Evolutionary conservation across 2,888 invertebrate genomes (phyloP).

Genomic region (Zaprionus obscuricornis): DNA sequence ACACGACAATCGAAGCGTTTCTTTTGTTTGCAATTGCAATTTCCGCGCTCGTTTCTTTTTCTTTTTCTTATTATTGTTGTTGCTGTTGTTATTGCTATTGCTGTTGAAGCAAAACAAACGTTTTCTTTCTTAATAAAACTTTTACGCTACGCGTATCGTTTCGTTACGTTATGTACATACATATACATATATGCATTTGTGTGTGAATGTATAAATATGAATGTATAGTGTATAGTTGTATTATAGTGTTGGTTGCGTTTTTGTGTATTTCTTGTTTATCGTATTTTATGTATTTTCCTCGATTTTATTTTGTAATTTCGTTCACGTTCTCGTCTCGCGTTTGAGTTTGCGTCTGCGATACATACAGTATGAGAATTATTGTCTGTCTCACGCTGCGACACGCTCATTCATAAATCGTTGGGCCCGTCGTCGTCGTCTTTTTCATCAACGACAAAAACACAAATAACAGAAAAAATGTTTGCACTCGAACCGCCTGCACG

Average conservation of each 20-base stretch:
- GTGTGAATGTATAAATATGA: constrained; percentile 3
- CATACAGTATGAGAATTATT: constrained; percentile 31
- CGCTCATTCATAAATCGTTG: constrained; percentile 71
- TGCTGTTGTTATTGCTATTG: constrained; percentile 32
- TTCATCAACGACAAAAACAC: constrained; percentile 33
- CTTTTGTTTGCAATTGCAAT: constrained; percentile 69
- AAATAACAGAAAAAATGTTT: no score
- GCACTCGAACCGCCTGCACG: constrained; percentile 34
- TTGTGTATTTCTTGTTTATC: constrained; percentile 59
- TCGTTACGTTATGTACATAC: no score
- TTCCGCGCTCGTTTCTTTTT: constrained; percentile 63
- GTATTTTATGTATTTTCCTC: constrained; percentile 55
- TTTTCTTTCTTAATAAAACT: constrained; percentile 71
- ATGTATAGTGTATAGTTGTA: no score
- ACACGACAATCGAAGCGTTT: constrained; percentile 68
- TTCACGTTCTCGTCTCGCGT: constrained; percentile 55
- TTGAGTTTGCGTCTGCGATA: no score
- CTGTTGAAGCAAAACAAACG: constrained; percentile 64
- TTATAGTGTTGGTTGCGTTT: no score
- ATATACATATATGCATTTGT: no score
- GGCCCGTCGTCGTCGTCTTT: constrained; percentile 3
- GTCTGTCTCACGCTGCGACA: constrained; percentile 56
- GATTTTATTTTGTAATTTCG: constrained; percentile 62
- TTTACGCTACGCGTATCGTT: constrained; percentile 51
- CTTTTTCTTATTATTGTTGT: constrained; percentile 29